Conservation (phyloP, 2,888 invertebrate species). For the Ctenicera cuprea region DNA sequence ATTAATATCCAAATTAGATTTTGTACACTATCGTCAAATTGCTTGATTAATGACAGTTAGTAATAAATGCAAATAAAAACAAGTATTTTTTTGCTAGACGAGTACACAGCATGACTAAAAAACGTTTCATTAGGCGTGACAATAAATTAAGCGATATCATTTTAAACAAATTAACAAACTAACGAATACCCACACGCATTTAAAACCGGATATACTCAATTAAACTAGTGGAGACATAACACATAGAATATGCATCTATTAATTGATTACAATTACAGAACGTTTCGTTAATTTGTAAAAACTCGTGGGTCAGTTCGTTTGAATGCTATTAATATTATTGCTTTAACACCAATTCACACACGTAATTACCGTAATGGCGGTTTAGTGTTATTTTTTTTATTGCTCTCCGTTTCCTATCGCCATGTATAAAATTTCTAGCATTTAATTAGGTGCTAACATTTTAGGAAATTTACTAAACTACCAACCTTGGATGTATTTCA, state of each 20-base stretch:
- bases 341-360: constrained; percentile 26
- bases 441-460: too few species aligned
- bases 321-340: constrained; percentile 27
- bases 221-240: constrained; percentile 58
- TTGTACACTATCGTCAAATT: constrained; percentile 41
- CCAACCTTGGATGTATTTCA: too few species aligned
- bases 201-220: constrained; percentile 62
- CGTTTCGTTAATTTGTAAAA: constrained; percentile 52
- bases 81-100: constrained; percentile 38
- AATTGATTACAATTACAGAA: constrained; percentile 63
- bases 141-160: constrained; percentile 58
- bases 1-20: constrained; percentile 38
- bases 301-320: constrained; percentile 46
- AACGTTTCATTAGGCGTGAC: constrained; percentile 57
- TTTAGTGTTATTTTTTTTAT: not conserved
- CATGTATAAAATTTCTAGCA: too few species aligned
- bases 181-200: constrained; percentile 62
- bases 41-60: constrained; percentile 46
- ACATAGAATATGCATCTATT: constrained; percentile 63
- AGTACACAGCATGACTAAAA: constrained; percentile 45
- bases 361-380: constrained; percentile 9
- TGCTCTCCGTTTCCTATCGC: too few species aligned
- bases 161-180: constrained; percentile 63
- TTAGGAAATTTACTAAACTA: too few species aligned
- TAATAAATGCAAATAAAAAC: constrained; percentile 27